Base-by-base conservation (phyloP, 2,113 vertebrate species). In the Danionella cerebrum region DNA sequence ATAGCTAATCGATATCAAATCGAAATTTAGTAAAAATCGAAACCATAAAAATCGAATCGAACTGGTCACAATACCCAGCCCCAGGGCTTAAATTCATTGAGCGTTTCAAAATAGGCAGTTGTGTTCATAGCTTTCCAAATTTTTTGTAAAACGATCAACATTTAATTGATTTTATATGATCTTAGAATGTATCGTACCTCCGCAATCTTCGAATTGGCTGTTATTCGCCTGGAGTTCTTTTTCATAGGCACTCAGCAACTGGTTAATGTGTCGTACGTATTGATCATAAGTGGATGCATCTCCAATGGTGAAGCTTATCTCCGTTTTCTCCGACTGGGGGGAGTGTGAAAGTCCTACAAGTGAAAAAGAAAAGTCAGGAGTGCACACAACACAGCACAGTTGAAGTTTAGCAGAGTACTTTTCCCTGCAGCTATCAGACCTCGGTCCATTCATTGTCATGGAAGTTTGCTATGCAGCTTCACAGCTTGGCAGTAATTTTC, bases 201-300 rank as follows among this genome's bases (percentile, higher is more conserved):
- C 81, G 54, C 96, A 98, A 4, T 93, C 78, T 65, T 95, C 86
- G 59, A 82, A 96, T 0, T 81, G 19, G 0, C 16, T 33, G 0
- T n/a, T 47, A 0, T 88, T 78, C 0, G 0, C 16, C 82, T 98
- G 94, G 0, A 1, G 1, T 0, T 3, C 4, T 0, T 60, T 42
- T 0, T 74, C 27, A 58, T 98, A 98, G 6, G 5, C 2, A 0
- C 52, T 12, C 19, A 98, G 82, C 62, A 98, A 87, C 0, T 8
- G 14, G 0, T 51, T 0, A 0, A 98, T 82, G 74, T 69, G 84
- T 0, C 6, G 3, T 10, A 81, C 42, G 1, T 92, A 93, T 0
- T 58, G 38, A 0, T 62, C 21, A 1, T 80, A 97, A 21, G 52
- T 48, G 0, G 0, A 6, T 0, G 13, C 0, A 0, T 93, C 76